phyloP scores from a whole-genome alignment of 2,113 vertebrate genomes.

The Mirza zaza region DNA sequence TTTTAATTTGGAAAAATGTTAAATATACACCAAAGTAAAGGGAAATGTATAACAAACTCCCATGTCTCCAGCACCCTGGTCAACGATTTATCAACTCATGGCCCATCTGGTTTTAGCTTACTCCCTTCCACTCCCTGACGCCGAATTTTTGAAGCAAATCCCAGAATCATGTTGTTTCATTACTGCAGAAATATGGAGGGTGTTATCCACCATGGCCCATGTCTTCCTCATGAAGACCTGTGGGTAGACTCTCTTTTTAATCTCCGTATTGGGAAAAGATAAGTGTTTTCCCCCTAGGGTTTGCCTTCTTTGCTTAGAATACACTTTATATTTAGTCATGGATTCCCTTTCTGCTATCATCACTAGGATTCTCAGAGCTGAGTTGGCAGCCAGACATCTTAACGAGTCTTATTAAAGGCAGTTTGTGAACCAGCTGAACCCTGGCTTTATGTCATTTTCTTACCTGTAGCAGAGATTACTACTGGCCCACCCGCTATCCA shows the following conservation, averaged over 20 bases:
- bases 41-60: background rate
- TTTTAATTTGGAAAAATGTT: background rate
- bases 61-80: background rate
- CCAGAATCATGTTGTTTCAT: background rate
- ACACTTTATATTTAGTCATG: background rate
- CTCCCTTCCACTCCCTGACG: background rate
- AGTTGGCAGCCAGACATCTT: background rate
- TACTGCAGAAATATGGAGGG: background rate
- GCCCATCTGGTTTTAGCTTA: constrained; percentile 43
- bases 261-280: background rate
- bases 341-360: background rate
- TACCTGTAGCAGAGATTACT: background rate
- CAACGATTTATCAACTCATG: background rate
- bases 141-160: constrained; percentile 24
- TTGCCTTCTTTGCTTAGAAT: background rate
- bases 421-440: background rate
- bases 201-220: background rate
- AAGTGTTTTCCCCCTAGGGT: background rate
- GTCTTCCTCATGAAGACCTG: background rate
- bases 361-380: background rate
- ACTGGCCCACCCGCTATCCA: background rate
- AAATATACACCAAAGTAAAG: constrained; percentile 29
- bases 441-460: background rate
- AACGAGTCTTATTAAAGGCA: background rate
- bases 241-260: background rate